Base-by-base conservation (phyloP, 2,113 vertebrate species). In the Geococcyx californianus region DNA sequence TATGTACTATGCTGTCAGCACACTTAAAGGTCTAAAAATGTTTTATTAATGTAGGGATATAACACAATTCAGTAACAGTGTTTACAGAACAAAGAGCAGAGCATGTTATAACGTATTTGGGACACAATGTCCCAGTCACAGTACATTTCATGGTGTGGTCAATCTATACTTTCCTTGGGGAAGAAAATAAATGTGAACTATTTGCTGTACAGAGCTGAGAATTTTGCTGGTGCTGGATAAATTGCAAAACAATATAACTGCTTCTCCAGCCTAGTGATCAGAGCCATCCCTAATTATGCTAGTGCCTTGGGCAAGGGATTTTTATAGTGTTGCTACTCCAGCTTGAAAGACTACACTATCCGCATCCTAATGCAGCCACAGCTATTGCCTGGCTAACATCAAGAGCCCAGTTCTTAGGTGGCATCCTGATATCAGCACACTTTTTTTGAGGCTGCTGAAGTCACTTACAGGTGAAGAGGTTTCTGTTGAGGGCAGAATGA, bases 161-260 rank as follows among this genome's bases (percentile, higher is more conserved):
- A 96, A 81, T 83, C 85, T 92, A 88, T 94, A 82, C 68, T 93
- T 95, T 95, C 83, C 76, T 92, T 84, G 58, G 92, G 83, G 79
- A 93, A 78, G 77, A 36, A 78, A 94, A 95, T 64, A 93, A 93
- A 84, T 89, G 49, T 40, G 52, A 94, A 31, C 47, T 91, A 55
- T 74, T 75, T 81, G 51, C 42, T 88, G 60, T 84, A 86, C 64
- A 78, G 72, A 81, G 86, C 72, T 95, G 88, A 86, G 79, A 90
- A 88, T 88, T n/a, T 80, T 95, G 68, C 87, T 94, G 72, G 85
- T 93, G 67, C 72, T 90, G 93, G 79, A 20, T 88, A 91, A 94
- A 92, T 94, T 97, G 76, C 82, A 92, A 86, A 95, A 96, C 95
- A 96, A 97, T 96, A 56, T 74, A 94, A 90, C 79, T 81, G 68